Conservation (phyloP, 2,797 vertebrate genomes). For the Coranthus polyacanthus region DNA sequence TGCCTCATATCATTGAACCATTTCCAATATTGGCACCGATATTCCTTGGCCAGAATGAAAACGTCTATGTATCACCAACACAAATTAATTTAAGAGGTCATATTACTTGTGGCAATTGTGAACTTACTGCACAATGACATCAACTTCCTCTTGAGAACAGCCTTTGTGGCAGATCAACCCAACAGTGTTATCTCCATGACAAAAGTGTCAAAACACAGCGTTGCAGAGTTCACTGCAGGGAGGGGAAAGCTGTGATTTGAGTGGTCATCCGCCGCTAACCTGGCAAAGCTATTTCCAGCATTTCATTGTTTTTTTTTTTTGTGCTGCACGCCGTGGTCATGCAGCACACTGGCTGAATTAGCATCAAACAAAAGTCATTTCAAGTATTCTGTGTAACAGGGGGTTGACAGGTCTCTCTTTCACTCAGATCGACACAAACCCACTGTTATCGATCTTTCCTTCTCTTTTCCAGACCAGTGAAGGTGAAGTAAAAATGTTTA, state of each 20-base stretch:
- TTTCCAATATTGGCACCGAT: conserved; percentile 39
- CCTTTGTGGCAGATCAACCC: neutral
- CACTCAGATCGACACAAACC: conserved; percentile 18
- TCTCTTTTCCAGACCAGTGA: conserved; percentile 8
- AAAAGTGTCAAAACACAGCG: conserved; percentile 10
- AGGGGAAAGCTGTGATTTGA: conserved; percentile 31
- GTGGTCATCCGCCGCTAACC: conserved; percentile 32
- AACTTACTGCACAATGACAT: conserved; percentile 7
- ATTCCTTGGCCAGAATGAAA: conserved; percentile 23
- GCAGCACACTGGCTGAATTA: conserved; percentile 17
- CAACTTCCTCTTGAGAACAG: conserved; percentile 3
- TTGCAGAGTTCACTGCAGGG: conserved; percentile 23
- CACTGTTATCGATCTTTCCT: conserved; percentile 8
- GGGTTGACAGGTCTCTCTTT: conserved; percentile 21
- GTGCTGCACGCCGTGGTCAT: conserved; percentile 4
- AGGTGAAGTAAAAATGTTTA: conserved; percentile 24
- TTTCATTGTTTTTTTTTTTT: conserved; percentile 26
- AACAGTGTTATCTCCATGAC: conserved; percentile 17
- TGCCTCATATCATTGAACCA: conserved; percentile 36
- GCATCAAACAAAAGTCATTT: conserved; percentile 32
- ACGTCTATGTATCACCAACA: conserved; percentile 34
- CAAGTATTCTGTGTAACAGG: conserved; percentile 18
- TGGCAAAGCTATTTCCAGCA: conserved; percentile 14
- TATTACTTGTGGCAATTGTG: neutral
- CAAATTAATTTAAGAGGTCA: conserved; percentile 39